Base-by-base conservation (phyloP, 2,888 invertebrate genomes). In the Oligia fasciuncula region DNA sequence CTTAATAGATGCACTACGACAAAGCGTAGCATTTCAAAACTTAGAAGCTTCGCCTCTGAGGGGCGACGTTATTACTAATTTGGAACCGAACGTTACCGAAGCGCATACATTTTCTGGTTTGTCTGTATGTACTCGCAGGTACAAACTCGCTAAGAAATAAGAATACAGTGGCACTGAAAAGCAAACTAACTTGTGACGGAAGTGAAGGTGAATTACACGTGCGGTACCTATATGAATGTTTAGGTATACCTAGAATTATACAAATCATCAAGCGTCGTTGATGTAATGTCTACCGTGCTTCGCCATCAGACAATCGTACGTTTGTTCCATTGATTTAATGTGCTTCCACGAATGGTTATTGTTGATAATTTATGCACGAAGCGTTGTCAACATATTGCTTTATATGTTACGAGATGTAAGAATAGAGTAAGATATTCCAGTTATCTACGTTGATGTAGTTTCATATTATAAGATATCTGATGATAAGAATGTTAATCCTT, bases 321-420 rank as follows among this genome's bases (percentile, higher is more conserved):
- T 90, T 90, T 91, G 89, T 91, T 89, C 90, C 80, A 91, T 92
- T 91, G 85, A 92, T 93, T 92, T 92, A 89, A 93, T 92, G 95
- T 95, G 95, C 95, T 95, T 95, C 95, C 95, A 96, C 94, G 89
- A 89, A 92, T 91, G 89, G 88, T 92, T 91, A 90, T 90, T 91
- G 91, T 92, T 92, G 90, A 91, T 92, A 89, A 91, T 91, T 90
- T 91, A 91, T 90, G 92, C 93, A 93, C 90, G 85, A 89, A 83
- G 84, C 87, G 86, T 90, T 87, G 82, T 78, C 85, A 86, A 78
- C 81, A 82, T 76, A 87, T 87, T 84, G 88, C 90, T 90, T 90
- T 87, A 85, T 80, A 84, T 88, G 88, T 88, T 88, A 84, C 66
- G 69, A 83, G 29, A 79, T 70, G 75, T 85, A 85, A 72, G 67